Conservation (phyloP, 2,113 vertebrate species). For the Genyomyrus donnyi region DNA sequence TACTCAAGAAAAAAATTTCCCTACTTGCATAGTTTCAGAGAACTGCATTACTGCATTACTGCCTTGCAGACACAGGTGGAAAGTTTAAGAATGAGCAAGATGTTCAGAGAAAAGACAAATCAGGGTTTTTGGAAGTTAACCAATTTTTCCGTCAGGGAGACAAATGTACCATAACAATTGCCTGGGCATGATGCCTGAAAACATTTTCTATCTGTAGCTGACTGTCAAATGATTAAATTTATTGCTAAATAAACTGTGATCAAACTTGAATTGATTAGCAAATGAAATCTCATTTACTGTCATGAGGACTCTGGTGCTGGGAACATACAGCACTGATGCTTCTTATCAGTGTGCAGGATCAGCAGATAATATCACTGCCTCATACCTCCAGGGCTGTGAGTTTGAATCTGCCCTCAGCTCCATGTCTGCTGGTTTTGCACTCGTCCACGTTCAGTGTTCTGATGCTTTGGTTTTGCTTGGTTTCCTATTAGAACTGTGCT, state of each 20-base stretch:
- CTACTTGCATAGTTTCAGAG: not conserved
- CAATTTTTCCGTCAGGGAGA: not conserved
- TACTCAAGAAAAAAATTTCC: not conserved
- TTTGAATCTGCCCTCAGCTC: not conserved
- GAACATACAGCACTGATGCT: not conserved
- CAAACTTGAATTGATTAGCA: conserved; percentile 3
- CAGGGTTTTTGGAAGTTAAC: not conserved
- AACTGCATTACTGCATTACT: not conserved
- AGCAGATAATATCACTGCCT: not conserved
- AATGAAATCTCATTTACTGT: conserved; percentile 1
- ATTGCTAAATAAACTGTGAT: not conserved
- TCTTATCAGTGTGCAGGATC: not conserved
- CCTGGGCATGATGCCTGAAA: not conserved
- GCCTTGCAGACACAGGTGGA: not conserved
- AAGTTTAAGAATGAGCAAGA: not conserved
- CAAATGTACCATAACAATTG: not conserved
- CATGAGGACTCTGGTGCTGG: not conserved
- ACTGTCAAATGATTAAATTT: not conserved
- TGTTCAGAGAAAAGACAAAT: not conserved
- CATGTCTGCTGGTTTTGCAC: not conserved
- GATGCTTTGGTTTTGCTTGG: not conserved
- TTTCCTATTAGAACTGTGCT: not conserved
- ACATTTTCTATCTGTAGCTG: not conserved
- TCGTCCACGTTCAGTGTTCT: not conserved
- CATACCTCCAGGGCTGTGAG: not conserved